A percentile compares a stretch with the other conserved stretches of the same genome.
Evolutionary conservation across 2,888 invertebrate species (phyloP).

Genomic region (Anagyrus pseudococci): DNA sequence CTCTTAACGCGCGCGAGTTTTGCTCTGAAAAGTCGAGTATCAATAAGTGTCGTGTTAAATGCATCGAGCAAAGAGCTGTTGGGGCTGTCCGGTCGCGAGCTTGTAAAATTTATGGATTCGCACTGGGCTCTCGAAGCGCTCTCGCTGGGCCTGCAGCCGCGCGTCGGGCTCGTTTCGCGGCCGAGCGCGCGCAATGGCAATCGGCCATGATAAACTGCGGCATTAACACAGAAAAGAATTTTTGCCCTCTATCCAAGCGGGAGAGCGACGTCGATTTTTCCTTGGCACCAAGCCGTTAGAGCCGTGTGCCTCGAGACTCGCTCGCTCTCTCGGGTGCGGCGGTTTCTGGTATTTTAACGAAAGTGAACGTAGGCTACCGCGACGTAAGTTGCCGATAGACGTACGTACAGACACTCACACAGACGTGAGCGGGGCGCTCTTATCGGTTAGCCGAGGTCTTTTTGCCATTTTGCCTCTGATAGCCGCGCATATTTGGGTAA

Average conservation of each 20-base stretch:
- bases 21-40: not conserved
- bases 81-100: too few species aligned
- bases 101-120: not conserved
- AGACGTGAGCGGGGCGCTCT: too few species aligned
- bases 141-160: too few species aligned
- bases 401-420: too few species aligned
- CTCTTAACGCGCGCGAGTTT: too few species aligned
- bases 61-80: not conserved
- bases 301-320: not conserved
- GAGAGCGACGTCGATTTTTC: conserved; percentile 4
- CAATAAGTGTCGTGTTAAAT: too few species aligned
- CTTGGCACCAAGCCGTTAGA: too few species aligned
- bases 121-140: too few species aligned
- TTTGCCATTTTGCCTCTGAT: conserved; percentile 8
- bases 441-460: conserved; percentile 4
- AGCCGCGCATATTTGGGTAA: conserved; percentile 3
- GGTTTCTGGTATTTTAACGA: conserved; percentile 32
- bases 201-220: not conserved
- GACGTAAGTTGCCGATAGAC: too few species aligned
- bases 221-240: not conserved
- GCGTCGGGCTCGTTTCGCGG: too few species aligned
- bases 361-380: conserved; percentile 18
- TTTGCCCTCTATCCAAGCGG: too few species aligned
- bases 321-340: conserved; percentile 10
- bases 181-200: not conserved